Conservation (phyloP, 2,113 vertebrate species). For the Lota lota region DNA sequence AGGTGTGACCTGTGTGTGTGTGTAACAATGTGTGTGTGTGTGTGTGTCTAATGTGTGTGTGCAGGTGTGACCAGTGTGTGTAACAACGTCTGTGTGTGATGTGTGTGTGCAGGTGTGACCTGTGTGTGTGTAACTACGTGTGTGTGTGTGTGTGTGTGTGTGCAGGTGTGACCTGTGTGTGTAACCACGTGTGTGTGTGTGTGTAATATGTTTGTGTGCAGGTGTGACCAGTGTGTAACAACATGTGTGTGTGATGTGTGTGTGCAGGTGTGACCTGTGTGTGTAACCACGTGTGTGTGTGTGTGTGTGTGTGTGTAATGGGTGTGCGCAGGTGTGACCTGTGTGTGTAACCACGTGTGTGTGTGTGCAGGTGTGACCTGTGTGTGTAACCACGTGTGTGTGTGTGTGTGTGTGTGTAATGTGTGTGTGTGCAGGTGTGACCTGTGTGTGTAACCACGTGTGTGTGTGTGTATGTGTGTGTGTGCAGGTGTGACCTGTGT, state of each 20-base stretch:
- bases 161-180: not conserved
- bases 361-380: not conserved
- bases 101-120: not conserved
- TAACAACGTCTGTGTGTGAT: too few relatives aligned
- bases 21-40: too few relatives aligned
- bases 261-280: constrained; percentile 22
- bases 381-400: not conserved
- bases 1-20: too few relatives aligned
- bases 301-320: not conserved
- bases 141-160: too few relatives aligned
- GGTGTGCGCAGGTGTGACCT: not conserved
- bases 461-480: constrained; percentile 12
- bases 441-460: not conserved
- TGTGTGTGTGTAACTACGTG: not conserved
- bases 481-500: not conserved
- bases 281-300: not conserved
- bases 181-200: not conserved
- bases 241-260: constrained; percentile 9
- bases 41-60: too few relatives aligned
- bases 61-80: too few relatives aligned
- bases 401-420: constrained; percentile 19
- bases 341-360: not conserved
- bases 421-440: not conserved
- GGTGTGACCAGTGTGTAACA: not conserved
- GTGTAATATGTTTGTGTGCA: not conserved